These are phyloP conservation scores for Ceratotherium simum DNA, from an alignment of 2,113 vertebrate genomes.

Conservation along the genomic window DNA sequence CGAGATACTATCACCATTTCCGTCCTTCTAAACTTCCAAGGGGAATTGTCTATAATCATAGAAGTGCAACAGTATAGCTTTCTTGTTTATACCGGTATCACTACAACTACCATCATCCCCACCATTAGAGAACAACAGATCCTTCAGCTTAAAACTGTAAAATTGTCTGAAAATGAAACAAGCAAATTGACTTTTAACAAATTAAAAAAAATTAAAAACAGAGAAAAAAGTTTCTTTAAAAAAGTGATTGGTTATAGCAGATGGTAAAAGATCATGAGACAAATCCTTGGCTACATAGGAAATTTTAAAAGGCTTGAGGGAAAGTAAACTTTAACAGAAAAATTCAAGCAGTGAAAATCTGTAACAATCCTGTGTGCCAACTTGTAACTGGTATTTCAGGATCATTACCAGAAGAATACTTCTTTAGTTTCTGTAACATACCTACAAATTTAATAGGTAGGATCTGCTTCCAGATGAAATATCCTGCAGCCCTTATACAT, in stretches of 20 bases:
- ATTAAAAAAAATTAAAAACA: neutral
- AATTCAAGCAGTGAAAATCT: neutral
- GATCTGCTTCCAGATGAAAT: neutral
- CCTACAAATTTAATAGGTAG: neutral
- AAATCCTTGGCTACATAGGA: neutral
- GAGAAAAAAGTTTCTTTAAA: neutral
- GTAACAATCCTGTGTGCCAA: neutral
- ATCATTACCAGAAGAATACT: neutral
- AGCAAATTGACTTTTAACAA: neutral
- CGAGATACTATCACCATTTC: neutral
- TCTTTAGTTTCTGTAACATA: fast-evolving
- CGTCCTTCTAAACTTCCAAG: neutral
- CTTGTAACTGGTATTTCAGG: neutral
- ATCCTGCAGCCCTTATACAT: neutral
- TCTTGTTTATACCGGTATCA: neutral
- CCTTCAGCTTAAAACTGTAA: neutral
- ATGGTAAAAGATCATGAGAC: neutral
- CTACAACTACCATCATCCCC: no score
- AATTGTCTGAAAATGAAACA: neutral
- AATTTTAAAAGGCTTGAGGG: neutral
- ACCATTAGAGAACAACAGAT: neutral
- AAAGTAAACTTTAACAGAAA: neutral
- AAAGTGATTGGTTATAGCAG: neutral
- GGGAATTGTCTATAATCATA: neutral
- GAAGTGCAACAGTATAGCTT: neutral